Evolutionary conservation across 2,113 vertebrate species (phyloP).

Genomic region (Melanotaenia duboulayi): DNA sequence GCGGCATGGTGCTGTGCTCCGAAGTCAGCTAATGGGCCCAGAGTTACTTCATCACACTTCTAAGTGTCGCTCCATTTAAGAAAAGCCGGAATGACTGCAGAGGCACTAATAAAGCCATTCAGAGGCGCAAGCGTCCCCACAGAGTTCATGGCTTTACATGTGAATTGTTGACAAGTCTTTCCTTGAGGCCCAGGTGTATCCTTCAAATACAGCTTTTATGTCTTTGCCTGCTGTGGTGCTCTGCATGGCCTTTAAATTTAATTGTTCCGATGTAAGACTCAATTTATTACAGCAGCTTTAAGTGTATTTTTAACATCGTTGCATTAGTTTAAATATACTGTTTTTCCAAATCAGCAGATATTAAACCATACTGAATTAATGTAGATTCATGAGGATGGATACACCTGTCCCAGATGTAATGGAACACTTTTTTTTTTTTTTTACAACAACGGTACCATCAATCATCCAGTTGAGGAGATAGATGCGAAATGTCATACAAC

Average conservation of each 20-base stretch:
- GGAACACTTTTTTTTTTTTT: constrained; percentile 43
- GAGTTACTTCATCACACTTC: constrained; percentile 84
- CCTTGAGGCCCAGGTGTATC: constrained; percentile 75
- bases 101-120: constrained; percentile 83
- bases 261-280: constrained; percentile 38
- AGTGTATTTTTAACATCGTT: not conserved
- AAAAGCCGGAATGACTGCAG: constrained; percentile 76
- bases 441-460: constrained; percentile 40
- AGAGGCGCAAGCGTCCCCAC: constrained; percentile 54
- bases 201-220: constrained; percentile 56
- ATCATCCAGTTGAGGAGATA: constrained; percentile 44
- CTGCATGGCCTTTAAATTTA: constrained; percentile 16
- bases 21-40: constrained; percentile 80
- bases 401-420: constrained; percentile 60
- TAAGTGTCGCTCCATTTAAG: constrained; percentile 83
- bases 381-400: constrained; percentile 42
- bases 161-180: constrained; percentile 68
- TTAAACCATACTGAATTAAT: constrained; percentile 6
- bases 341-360: not conserved
- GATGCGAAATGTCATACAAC: constrained; percentile 40
- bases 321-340: not conserved
- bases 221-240: constrained; percentile 34
- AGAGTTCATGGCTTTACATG: constrained; percentile 62
- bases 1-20: constrained; percentile 64
- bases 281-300: not conserved